These are phyloP conservation scores for Coluber constrictor DNA, from an alignment of 2,797 vertebrate species.

Conservation along the genomic window DNA sequence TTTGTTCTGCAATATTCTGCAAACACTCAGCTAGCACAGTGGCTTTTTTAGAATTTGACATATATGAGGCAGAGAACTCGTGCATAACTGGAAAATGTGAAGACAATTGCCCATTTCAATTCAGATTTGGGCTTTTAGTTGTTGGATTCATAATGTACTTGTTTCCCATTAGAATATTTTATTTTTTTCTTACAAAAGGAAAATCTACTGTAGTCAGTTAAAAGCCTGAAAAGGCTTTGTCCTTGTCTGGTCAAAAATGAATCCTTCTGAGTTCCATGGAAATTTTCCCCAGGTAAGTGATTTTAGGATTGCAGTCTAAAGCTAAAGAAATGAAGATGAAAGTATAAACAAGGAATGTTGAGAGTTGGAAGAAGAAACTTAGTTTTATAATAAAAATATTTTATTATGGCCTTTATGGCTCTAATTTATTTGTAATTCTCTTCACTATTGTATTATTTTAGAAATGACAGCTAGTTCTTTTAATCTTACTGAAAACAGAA, in stretches of 20 bases:
- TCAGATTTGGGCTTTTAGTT: background rate
- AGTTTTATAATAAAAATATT: background rate
- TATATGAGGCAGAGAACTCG: background rate
- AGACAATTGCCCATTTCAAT: background rate
- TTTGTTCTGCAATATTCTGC: background rate
- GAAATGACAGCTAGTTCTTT: background rate
- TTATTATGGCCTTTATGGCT: background rate
- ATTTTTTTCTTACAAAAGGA: background rate
- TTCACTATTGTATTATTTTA: background rate
- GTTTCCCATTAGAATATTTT: background rate
- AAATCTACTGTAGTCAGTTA: background rate
- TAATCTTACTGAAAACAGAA: background rate
- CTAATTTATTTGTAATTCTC: background rate
- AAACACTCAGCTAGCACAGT: background rate
- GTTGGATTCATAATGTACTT: background rate
- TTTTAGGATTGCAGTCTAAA: background rate
- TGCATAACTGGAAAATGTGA: background rate
- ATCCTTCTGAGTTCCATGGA: background rate
- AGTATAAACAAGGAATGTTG: background rate
- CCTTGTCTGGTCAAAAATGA: background rate
- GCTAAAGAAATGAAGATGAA: background rate
- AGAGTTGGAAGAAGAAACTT: background rate
- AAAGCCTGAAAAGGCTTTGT: background rate
- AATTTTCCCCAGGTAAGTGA: background rate
- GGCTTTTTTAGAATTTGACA: background rate